Conservation (phyloP, 2,888 invertebrate genomes). For the Spodoptera exigua region DNA sequence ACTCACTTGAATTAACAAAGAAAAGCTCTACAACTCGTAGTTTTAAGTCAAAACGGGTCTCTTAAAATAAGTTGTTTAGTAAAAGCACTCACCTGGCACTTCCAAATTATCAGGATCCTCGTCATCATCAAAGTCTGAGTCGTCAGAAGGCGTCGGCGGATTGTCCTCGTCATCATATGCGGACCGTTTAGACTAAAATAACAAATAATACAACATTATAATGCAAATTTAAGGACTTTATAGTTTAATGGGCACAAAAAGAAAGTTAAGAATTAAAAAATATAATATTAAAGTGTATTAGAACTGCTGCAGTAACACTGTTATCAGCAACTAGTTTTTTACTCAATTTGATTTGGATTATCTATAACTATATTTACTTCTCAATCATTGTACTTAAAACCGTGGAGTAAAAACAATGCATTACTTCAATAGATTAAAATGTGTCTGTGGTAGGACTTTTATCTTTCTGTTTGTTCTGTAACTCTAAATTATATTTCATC, state of each 20-base stretch:
- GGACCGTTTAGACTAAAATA: constrained; percentile 77
- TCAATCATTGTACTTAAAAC: too few species aligned
- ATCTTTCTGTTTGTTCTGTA: neutral
- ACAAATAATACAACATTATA: constrained; percentile 12
- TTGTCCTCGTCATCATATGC: constrained; percentile 81
- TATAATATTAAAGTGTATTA: too few species aligned
- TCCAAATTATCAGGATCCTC: constrained; percentile 97
- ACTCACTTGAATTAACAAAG: too few species aligned
- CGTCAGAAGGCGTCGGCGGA: constrained; percentile 84
- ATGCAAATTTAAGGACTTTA: neutral
- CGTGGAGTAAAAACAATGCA: too few species aligned
- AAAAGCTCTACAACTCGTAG: too few species aligned
- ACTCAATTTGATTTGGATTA: neutral
- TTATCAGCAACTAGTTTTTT: neutral
- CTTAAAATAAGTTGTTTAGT: too few species aligned
- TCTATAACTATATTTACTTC: too few species aligned
- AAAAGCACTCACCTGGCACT: constrained; percentile 92
- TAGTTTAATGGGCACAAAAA: too few species aligned
- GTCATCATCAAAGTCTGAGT: constrained; percentile 94
- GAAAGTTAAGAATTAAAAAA: too few species aligned
- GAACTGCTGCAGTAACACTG: neutral
- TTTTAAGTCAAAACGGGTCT: too few species aligned
- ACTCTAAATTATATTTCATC: neutral
- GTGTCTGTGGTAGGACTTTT: too few species aligned
- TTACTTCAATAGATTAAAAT: too few species aligned